Percentiles rank a stretch among this genome's conserved stretches.
Conservation (phyloP, 2,888 invertebrate genomes). For the Eupithecia subumbrata region DNA sequence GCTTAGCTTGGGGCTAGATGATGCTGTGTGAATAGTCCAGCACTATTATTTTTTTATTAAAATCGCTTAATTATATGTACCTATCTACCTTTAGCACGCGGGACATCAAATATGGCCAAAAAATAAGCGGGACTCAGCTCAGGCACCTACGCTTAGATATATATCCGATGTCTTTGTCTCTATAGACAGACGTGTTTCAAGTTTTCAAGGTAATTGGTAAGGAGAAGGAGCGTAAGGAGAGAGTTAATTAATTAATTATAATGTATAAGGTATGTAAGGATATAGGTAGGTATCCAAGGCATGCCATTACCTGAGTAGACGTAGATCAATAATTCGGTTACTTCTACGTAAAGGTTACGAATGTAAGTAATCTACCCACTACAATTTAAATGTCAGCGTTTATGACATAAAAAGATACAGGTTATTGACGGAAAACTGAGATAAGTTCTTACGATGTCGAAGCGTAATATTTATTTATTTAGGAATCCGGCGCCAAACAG, state of each 20-base stretch:
- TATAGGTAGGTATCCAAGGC: background rate
- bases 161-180: background rate
- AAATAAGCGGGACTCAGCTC: no score
- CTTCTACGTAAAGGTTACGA: slow-evolving; percentile 8
- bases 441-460: background rate
- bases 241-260: no score
- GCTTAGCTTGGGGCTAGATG: no score
- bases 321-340: slow-evolving; percentile 16
- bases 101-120: no score
- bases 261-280: background rate
- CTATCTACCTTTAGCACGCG: no score
- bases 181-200: background rate
- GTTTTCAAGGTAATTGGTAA: no score
- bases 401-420: background rate
- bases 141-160: background rate
- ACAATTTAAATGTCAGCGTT: background rate
- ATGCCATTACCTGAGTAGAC: background rate
- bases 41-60: no score
- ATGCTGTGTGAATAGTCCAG: no score
- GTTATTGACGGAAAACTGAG: background rate
- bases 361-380: background rate
- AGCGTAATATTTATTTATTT: background rate
- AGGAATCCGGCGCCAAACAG: background rate
- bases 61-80: no score
- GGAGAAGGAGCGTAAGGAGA: no score